These are phyloP conservation scores for Melanostoma mellinum DNA, from an alignment of 2,888 invertebrate species.

Conservation along the genomic window DNA sequence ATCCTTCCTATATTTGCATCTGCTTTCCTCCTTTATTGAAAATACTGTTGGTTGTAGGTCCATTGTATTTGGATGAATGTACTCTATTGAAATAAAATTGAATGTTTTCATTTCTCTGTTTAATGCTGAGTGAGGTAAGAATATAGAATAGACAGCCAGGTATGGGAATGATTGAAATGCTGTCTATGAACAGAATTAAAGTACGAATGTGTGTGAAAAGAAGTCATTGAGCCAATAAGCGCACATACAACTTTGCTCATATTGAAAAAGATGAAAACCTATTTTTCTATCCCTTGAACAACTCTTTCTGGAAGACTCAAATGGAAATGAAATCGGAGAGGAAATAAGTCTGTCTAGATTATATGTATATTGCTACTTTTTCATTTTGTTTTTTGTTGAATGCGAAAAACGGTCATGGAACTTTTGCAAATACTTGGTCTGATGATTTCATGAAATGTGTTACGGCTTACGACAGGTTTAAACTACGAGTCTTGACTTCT, in stretches of 20 bases:
- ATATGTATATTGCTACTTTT: too few relatives aligned
- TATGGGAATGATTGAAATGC: slow-evolving; percentile 47
- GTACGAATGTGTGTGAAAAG: slow-evolving; percentile 20
- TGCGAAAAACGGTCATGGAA: too few relatives aligned
- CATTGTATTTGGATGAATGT: background rate
- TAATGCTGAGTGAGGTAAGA: background rate
- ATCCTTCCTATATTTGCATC: too few relatives aligned
- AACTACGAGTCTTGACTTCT: too few relatives aligned
- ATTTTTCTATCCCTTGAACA: slow-evolving; percentile 1
- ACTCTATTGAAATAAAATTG: slow-evolving; percentile 36
- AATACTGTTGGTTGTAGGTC: too few relatives aligned
- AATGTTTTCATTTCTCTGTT: slow-evolving; percentile 19
- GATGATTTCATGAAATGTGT: too few relatives aligned
- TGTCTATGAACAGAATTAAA: slow-evolving; percentile 47
- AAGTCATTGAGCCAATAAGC: slow-evolving; percentile 62
- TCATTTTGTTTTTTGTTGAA: too few relatives aligned
- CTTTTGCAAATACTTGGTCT: too few relatives aligned
- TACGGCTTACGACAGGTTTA: too few relatives aligned
- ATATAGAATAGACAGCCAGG: slow-evolving; percentile 17
- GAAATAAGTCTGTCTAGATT: slow-evolving; percentile 8
- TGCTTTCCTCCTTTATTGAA: too few relatives aligned
- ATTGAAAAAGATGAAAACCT: background rate
- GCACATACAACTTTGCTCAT: background rate
- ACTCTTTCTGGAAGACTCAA: background rate
- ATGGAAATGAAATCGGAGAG: background rate